Evolutionary conservation across 2,888 invertebrate genomes (phyloP).

Genomic region (Capitulum mitella): DNA sequence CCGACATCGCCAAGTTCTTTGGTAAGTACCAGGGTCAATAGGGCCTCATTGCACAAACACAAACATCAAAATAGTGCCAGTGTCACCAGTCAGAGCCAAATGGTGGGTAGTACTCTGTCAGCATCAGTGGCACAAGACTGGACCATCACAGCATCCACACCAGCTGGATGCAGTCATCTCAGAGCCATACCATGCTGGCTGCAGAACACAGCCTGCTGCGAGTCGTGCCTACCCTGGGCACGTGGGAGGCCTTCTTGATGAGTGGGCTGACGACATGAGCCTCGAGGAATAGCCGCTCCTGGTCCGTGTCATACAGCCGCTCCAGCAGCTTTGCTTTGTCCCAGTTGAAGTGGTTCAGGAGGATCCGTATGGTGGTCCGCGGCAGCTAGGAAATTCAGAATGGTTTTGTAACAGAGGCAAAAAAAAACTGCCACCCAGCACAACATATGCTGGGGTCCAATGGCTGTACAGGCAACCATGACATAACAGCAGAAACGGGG

Average conservation of each 20-base stretch:
- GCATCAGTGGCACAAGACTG: too few species aligned
- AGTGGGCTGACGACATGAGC: slow-evolving; percentile 71
- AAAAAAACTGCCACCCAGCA: not conserved
- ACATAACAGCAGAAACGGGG: not conserved
- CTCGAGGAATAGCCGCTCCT: slow-evolving; percentile 86
- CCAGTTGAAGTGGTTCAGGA: slow-evolving; percentile 97
- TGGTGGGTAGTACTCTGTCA: too few species aligned
- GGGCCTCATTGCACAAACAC: too few species aligned
- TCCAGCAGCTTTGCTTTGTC: slow-evolving; percentile 98
- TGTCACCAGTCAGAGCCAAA: too few species aligned
- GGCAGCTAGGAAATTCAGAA: slow-evolving; percentile 43
- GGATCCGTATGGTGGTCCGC: slow-evolving; percentile 67
- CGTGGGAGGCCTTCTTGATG: not conserved
- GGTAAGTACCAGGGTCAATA: too few species aligned
- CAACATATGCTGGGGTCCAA: too few species aligned
- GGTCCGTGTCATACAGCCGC: slow-evolving; percentile 89
- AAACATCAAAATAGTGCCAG: too few species aligned
- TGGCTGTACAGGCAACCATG: too few species aligned
- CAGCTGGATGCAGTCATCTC: too few species aligned
- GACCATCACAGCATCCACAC: too few species aligned
- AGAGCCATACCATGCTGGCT: too few species aligned
- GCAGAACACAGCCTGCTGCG: not conserved
- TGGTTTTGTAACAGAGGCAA: not conserved
- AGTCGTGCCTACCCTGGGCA: not conserved
- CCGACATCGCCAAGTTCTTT: too few species aligned